Evolutionary conservation across 1,140 invertebrate genomes (phyloP).

Genomic region (Cydia amplana): DNA sequence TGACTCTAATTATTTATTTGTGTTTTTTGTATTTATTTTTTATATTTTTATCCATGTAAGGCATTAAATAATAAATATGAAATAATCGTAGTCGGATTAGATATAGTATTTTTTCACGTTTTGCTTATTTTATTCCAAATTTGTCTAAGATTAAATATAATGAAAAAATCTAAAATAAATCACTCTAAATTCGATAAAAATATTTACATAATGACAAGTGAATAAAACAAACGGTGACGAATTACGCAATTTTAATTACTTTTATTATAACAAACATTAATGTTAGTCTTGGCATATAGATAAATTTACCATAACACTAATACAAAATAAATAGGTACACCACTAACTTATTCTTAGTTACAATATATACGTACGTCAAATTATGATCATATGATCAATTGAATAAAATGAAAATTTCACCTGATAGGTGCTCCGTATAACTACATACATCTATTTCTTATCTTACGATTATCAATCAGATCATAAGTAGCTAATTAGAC

Average conservation of each 20-base stretch:
- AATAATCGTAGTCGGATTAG: too few species aligned
- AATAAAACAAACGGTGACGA: conserved; percentile 18
- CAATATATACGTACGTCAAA: conserved; percentile 44
- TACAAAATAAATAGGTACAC: conserved; percentile 32
- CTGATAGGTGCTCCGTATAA: not conserved
- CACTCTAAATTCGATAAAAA: too few species aligned
- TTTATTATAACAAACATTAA: conserved; percentile 63
- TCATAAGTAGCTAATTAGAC: conserved; percentile 38
- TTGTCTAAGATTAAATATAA: too few species aligned
- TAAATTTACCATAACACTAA: conserved; percentile 45
- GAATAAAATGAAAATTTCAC: conserved; percentile 19
- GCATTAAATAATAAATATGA: too few species aligned
- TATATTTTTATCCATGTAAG: too few species aligned
- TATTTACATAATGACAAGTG: too few species aligned
- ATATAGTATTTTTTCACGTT: too few species aligned
- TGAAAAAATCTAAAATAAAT: too few species aligned
- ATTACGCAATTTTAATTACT: conserved; percentile 40
- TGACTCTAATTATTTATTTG: too few species aligned
- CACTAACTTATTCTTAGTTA: conserved; percentile 34
- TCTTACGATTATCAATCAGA: conserved; percentile 40
- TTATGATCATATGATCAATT: conserved; percentile 3
- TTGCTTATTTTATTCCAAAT: too few species aligned
- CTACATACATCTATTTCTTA: conserved; percentile 8
- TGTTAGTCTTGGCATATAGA: conserved; percentile 49
- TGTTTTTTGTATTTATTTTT: too few species aligned